phyloP scores from a whole-genome alignment of 1,140 invertebrate genomes.

The Parasteatoda tepidariorum region DNA sequence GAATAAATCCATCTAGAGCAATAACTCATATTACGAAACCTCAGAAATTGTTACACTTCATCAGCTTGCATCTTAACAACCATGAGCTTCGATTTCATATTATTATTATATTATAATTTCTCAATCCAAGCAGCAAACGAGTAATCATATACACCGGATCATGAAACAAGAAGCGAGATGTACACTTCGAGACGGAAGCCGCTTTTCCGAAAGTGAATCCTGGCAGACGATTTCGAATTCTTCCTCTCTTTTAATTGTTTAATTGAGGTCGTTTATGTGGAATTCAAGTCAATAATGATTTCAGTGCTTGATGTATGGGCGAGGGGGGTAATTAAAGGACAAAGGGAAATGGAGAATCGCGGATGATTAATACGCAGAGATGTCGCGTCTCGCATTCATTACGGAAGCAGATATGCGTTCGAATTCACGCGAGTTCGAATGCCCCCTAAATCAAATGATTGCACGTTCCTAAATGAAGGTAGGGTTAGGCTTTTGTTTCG shows the following conservation, averaged over 20 bases:
- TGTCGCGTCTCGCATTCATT: neutral
- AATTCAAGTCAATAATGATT: conserved; percentile 21
- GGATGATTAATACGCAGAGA: conserved; percentile 4
- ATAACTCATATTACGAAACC: neutral
- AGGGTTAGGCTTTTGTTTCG: neutral
- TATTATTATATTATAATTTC: neutral
- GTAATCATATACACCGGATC: neutral
- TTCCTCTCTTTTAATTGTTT: conserved; percentile 13
- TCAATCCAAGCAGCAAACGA: neutral
- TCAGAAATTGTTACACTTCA: neutral
- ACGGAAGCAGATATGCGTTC: neutral
- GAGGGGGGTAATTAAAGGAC: neutral
- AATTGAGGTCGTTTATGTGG: conserved; percentile 14
- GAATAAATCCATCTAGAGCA: neutral
- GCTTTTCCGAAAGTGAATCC: neutral
- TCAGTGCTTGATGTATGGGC: neutral
- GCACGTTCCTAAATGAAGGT: neutral
- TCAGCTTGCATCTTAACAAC: neutral
- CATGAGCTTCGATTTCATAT: neutral
- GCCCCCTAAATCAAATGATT: neutral
- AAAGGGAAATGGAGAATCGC: neutral
- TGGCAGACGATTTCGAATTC: conserved; percentile 1
- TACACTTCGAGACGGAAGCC: neutral
- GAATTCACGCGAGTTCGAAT: neutral
- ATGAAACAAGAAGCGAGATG: neutral